phyloP scores from a whole-genome alignment of 2,797 vertebrate genomes.

The Pseudocheirus occidentalis region DNA sequence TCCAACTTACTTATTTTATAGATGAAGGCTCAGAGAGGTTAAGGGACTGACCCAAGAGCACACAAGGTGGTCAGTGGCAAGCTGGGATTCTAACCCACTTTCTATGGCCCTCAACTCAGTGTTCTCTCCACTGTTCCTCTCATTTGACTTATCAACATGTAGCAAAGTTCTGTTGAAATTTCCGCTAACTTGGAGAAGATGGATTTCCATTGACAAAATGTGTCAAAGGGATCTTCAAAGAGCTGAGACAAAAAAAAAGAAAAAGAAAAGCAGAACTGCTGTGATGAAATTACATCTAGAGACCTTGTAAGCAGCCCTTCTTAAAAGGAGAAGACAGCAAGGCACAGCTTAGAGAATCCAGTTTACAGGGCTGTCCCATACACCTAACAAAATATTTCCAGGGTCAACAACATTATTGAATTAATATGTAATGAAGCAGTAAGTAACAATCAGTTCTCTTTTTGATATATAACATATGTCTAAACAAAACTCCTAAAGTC shows the following conservation, averaged over 20 bases:
- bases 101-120: no score
- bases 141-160: no score
- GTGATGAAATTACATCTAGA: background rate
- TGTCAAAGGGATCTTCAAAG: no score
- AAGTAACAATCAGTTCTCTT: slow-evolving; percentile 54
- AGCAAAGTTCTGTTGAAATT: no score
- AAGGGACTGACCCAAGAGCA: background rate
- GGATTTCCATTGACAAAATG: no score
- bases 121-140: no score
- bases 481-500: slow-evolving; percentile 16
- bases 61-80: background rate
- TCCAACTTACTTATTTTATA: background rate
- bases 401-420: background rate
- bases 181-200: no score
- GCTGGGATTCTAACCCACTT: no score
- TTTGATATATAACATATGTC: background rate
- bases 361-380: background rate
- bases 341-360: background rate
- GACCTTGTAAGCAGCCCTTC: background rate
- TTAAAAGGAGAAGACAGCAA: background rate
- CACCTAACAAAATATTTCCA: background rate
- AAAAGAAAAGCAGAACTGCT: background rate
- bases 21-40: slow-evolving; percentile 1
- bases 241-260: background rate
- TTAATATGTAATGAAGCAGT: background rate